A percentile compares a stretch with the other conserved stretches of the same genome.
phyloP scores from a whole-genome alignment of 2,113 vertebrate genomes.

The Clarias magur region DNA sequence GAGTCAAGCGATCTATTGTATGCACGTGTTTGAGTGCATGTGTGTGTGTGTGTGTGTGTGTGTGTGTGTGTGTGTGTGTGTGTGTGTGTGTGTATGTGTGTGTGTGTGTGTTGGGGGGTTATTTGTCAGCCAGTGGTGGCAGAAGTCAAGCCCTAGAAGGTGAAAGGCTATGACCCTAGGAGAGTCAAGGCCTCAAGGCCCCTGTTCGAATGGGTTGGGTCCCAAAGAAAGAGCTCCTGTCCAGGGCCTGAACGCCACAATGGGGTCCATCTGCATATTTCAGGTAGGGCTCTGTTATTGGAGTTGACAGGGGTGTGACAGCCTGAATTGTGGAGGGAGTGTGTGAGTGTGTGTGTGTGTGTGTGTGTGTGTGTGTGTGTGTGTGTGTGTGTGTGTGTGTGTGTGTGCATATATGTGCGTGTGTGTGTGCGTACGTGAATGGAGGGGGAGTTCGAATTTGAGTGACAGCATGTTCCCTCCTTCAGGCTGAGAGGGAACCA shows the following conservation, averaged over 20 bases:
- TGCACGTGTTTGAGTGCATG: constrained; percentile 54
- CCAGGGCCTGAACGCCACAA: constrained; percentile 78
- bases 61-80: constrained; percentile 57
- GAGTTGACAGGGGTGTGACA: constrained; percentile 96
- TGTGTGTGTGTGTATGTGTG: constrained; percentile 59
- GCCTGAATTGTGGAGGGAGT: constrained; percentile 80
- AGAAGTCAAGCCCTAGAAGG: constrained; percentile 98
- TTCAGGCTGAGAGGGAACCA: constrained; percentile 87
- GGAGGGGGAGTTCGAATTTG: constrained; percentile 40
- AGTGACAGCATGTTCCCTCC: constrained; percentile 58
- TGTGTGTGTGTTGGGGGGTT: constrained; percentile 70
- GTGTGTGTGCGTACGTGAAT: constrained; percentile 27
- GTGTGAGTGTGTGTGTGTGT: constrained; percentile 47
- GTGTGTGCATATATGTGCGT: constrained; percentile 38
- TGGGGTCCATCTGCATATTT: constrained; percentile 92
- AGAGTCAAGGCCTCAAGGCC: constrained; percentile 83
- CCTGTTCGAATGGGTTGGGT: constrained; percentile 83
- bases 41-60: constrained; percentile 61
- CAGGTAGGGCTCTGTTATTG: constrained; percentile 97
- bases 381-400: constrained; percentile 50
- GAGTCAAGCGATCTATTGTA: constrained; percentile 88
- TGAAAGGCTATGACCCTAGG: constrained; percentile 98
- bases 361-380: constrained; percentile 41
- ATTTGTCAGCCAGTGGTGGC: constrained; percentile 97
- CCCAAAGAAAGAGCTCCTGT: constrained; percentile 81